Conservation (phyloP, 2,113 vertebrate genomes). For the Nyctereutes procyonoides region DNA sequence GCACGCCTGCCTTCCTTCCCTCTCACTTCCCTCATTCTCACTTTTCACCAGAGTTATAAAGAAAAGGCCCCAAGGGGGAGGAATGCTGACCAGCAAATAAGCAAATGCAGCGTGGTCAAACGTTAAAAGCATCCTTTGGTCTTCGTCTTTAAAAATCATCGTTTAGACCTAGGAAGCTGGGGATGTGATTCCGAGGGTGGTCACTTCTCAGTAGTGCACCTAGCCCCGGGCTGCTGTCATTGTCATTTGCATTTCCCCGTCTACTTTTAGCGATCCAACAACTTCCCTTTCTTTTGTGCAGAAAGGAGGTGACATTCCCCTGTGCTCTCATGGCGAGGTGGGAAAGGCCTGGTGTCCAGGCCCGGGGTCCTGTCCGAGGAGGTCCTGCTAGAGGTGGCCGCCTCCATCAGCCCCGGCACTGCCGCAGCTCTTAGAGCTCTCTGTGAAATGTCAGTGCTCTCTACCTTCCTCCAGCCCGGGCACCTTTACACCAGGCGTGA, state of each 20-base stretch:
- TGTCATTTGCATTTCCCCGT: neutral
- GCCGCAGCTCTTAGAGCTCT: accelerated
- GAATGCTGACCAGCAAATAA: neutral
- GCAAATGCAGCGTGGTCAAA: neutral
- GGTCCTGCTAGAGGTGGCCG: neutral
- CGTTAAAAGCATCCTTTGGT: neutral
- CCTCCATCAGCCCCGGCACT: neutral
- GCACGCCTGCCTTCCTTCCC: neutral
- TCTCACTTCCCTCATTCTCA: neutral
- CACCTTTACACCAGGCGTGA: neutral
- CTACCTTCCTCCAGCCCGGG: neutral
- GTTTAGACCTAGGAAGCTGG: neutral
- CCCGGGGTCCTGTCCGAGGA: neutral
- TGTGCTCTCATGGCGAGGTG: too few species aligned
- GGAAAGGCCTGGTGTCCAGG: too few species aligned
- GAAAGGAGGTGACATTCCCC: neutral
- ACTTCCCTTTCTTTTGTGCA: neutral
- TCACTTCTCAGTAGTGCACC: neutral
- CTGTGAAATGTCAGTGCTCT: accelerated
- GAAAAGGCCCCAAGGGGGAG: neutral
- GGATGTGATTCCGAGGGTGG: neutral
- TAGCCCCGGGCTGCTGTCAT: neutral
- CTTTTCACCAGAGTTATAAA: neutral
- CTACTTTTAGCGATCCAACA: neutral
- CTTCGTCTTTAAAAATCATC: neutral